Evolutionary conservation across 2,888 invertebrate species (phyloP), one percentile per base, ranked within the genome.

Genomic region (Caenorhabditis imperialis): DNA sequence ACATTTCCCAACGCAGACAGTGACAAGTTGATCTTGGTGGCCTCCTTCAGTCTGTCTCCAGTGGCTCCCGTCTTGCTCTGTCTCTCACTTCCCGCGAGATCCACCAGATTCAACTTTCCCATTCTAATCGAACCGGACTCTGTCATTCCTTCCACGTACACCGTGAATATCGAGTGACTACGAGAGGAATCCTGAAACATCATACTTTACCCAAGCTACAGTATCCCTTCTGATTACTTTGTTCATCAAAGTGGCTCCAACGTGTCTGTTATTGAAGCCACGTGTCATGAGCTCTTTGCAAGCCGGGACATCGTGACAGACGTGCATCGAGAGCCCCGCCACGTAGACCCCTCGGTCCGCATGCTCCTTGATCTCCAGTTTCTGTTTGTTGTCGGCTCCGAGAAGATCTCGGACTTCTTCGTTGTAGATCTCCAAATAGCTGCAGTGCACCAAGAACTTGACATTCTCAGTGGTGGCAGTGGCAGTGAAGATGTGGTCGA

Each of bases 1-100:
- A 99, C 99, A 90, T 98, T 98, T 30, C 98, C 98, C 62, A 99
- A 90, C 0, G 96, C 97, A 0, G 98, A 97, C 0, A 99, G 92
- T 0, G 98, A 98, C 77, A 97, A 92, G 91, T 98, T 98, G 77
- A 99, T 99, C 90, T 97, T 98, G 0, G 96, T 95, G 0, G 98
- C 98, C 90, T 99, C 99, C 88, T 96, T 84, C 53, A 86, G 62
- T 5, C 86, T 58, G 48, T 86, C 82, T 81, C 91, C 91, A 18
- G 93, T 92, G n/a, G 98, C 94, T 60, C 95, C 91, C 75, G 92
- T 92, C 89, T 94, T 94, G 3, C 92, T 91, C 88, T 94, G 94
- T 69, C 94, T 89, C 86, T 95, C 95, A 25, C 93, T 93, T 6
- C 95, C 95, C 1, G 95, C 95, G 83, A 95, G 89, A 90, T 95